phyloP scores from a whole-genome alignment of 2,113 vertebrate species.

The Tupaia chinensis region DNA sequence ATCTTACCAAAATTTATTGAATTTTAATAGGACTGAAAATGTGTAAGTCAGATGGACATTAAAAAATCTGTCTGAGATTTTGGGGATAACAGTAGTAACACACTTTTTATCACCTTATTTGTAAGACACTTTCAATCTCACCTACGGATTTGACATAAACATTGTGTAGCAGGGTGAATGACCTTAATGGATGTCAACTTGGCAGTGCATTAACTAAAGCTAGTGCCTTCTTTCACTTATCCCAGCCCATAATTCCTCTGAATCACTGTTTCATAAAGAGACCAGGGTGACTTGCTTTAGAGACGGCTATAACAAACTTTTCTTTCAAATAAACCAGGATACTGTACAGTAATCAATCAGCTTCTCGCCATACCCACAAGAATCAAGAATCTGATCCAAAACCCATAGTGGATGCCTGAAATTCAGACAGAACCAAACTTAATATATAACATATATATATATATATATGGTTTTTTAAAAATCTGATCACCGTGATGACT shows the following conservation, averaged over 20 bases:
- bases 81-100: not conserved
- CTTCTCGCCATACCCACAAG: no score
- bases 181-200: not conserved
- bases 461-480: no score
- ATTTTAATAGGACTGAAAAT: slow-evolving; percentile 2
- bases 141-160: not conserved
- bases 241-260: not conserved
- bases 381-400: no score
- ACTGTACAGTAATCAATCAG: no score
- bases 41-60: not conserved
- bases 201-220: not conserved
- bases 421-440: no score
- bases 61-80: not conserved
- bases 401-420: no score
- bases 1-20: not conserved
- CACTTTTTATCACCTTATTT: not conserved
- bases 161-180: not conserved
- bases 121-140: not conserved
- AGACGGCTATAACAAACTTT: not conserved
- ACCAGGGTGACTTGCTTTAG: not conserved
- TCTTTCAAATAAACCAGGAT: not conserved
- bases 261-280: not conserved
- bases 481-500: no score
- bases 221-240: not conserved
- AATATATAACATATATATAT: no score